Evolutionary conservation across 2,113 vertebrate species (phyloP).

Genomic region (Cyprinodon brontotheroides): DNA sequence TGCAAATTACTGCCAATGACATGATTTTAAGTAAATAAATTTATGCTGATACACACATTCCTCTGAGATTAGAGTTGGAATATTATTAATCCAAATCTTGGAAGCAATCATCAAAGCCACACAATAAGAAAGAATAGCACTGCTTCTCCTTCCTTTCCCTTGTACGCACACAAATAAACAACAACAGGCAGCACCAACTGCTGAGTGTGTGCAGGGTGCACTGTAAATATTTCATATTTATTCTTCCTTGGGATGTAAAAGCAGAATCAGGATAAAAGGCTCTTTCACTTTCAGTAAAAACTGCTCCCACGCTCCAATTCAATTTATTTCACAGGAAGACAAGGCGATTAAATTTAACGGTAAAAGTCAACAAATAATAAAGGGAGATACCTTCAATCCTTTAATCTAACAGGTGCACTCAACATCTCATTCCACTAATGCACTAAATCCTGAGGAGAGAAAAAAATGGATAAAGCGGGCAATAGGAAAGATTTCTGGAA

Average conservation of each 20-base stretch:
- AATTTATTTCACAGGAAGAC: slow-evolving; percentile 62
- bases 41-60: slow-evolving; percentile 63
- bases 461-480: slow-evolving; percentile 16
- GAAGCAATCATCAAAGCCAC: slow-evolving; percentile 72
- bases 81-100: slow-evolving; percentile 67
- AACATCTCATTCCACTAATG: slow-evolving; percentile 75
- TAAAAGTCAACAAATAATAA: slow-evolving; percentile 71
- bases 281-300: slow-evolving; percentile 52
- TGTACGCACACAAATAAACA: slow-evolving; percentile 23
- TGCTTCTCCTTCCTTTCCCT: slow-evolving; percentile 27
- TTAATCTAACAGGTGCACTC: slow-evolving; percentile 77
- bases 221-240: slow-evolving; percentile 68
- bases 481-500: slow-evolving; percentile 13
- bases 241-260: slow-evolving; percentile 52
- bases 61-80: slow-evolving; percentile 59
- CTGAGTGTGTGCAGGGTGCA: slow-evolving; percentile 26
- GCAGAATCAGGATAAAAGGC: slow-evolving; percentile 52
- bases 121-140: slow-evolving; percentile 59
- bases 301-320: slow-evolving; percentile 59
- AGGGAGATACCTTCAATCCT: slow-evolving; percentile 69
- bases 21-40: slow-evolving; percentile 59
- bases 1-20: slow-evolving; percentile 54
- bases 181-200: slow-evolving; percentile 27
- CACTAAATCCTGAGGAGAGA: slow-evolving; percentile 52
- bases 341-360: slow-evolving; percentile 66